phyloP scores from a whole-genome alignment of 2,888 invertebrate genomes.

The Acronicta psi region DNA sequence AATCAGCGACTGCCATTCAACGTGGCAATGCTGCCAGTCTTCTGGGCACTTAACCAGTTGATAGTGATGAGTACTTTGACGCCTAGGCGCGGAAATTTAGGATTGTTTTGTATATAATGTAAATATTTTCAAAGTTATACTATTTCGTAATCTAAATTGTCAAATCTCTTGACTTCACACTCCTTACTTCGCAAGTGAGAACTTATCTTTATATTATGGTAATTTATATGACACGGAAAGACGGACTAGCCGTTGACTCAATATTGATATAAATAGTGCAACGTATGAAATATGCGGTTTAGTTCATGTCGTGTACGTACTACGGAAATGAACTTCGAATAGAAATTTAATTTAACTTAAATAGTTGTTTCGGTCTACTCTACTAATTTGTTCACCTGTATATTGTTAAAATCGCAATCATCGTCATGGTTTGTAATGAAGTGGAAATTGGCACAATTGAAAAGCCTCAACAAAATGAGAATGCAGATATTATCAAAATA shows the following conservation, averaged over 20 bases:
- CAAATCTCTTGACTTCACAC: no score
- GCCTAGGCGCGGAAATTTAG: no score
- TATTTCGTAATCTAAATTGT: no score
- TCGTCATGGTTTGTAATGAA: constrained; percentile 17
- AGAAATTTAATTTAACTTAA: background rate
- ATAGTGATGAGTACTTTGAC: no score
- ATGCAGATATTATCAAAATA: constrained; percentile 15
- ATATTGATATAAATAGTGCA: constrained; percentile 13
- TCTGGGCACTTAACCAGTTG: no score
- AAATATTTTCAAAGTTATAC: no score
- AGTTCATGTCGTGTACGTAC: background rate
- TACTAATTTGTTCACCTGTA: no score
- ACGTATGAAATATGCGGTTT: constrained; percentile 2
- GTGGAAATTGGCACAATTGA: constrained; percentile 9
- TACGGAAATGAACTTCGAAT: background rate
- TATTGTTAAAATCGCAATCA: background rate
- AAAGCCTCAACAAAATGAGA: constrained; percentile 7
- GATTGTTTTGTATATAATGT: no score
- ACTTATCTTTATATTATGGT: constrained; percentile 11
- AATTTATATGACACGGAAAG: constrained; percentile 12
- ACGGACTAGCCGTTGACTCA: background rate
- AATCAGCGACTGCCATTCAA: no score
- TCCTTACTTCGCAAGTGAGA: background rate
- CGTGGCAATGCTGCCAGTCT: no score
- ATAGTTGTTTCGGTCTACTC: no score